Base-by-base conservation (phyloP, 2,797 vertebrate species). In the Danio tinwini region DNA sequence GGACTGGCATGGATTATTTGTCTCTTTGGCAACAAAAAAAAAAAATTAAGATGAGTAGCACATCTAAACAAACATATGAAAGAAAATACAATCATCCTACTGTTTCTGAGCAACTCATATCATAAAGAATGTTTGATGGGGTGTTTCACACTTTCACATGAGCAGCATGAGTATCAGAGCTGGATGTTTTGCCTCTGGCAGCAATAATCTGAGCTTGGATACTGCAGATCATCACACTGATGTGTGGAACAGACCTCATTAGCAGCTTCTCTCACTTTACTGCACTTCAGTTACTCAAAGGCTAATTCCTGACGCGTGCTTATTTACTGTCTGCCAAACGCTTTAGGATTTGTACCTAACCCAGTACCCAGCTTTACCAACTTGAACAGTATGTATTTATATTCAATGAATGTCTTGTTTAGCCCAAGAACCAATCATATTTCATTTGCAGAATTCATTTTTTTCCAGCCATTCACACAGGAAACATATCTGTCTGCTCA, bases 91-190 rank as follows among this genome's bases (percentile, higher is more conserved):
- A 62, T 67, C 29, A 12, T 12, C 44, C 49, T 42, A 49, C 56
- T 68, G 21, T 59, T 53, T 50, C 44, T 39, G 10, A 58, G 64
- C 11, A 49, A 58, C 59, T 69, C 11, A 56, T 69, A 45, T 76
- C 52, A 76, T 76, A 37, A 78, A 50, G 76, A 37, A 44, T 40
- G 53, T 45, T 68, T 78, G 16, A 69, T 58, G 44, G 44, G 64
- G 21, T 5, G 5, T 69, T 69, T 59, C 44, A 61, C 44, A 21
- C 64, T 78, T 77, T 77, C 53, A 77, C 65, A 59, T 59, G 65
- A 78, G 55, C 55, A 69, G 42, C 42, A 78, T 78, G 64, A 70
- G 56, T 19, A 75, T 67, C 58, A 76, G 17, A 76, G 80, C 16
- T 50, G 62, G 50, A 19, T 45, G 16, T 69, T 81, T 68, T 52